These are phyloP conservation scores for Saturnia japonica DNA, from an alignment of 2,888 invertebrate genomes.

Conservation along the genomic window DNA sequence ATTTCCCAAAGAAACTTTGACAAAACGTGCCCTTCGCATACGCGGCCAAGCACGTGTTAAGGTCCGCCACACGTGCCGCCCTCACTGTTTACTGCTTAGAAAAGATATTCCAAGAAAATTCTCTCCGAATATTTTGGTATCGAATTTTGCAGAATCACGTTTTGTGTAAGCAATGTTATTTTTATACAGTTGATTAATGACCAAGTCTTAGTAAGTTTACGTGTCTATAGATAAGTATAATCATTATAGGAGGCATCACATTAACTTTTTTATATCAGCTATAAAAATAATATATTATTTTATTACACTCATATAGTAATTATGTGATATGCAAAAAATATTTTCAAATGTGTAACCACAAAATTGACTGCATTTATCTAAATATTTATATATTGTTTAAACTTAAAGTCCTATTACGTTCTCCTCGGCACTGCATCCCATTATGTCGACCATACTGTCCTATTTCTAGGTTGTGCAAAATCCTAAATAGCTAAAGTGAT, in stretches of 20 bases:
- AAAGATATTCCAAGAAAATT: slow-evolving; percentile 12
- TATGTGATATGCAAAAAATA: too few relatives aligned
- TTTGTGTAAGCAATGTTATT: slow-evolving; percentile 1
- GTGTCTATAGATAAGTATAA: neutral
- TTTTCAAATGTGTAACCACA: too few relatives aligned
- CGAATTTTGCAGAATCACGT: slow-evolving; percentile 9
- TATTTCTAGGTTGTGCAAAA: too few relatives aligned
- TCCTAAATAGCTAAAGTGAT: too few relatives aligned
- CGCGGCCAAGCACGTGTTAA: slow-evolving; percentile 1
- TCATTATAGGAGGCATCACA: neutral
- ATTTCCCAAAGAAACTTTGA: neutral
- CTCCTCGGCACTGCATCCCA: too few relatives aligned
- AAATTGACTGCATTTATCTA: too few relatives aligned
- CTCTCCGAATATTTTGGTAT: neutral
- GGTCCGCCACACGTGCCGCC: slow-evolving; percentile 4
- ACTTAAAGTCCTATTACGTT: too few relatives aligned
- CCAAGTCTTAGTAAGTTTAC: neutral
- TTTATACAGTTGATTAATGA: slow-evolving; percentile 9
- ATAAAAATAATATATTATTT: neutral
- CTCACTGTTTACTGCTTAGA: slow-evolving; percentile 14
- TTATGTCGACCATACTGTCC: too few relatives aligned
- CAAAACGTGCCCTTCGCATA: neutral
- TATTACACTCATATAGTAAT: too few relatives aligned
- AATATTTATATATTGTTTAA: too few relatives aligned
- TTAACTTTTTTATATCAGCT: neutral